Conservation (phyloP, 2,888 invertebrate genomes). For the Yponomeuta evonymella region DNA sequence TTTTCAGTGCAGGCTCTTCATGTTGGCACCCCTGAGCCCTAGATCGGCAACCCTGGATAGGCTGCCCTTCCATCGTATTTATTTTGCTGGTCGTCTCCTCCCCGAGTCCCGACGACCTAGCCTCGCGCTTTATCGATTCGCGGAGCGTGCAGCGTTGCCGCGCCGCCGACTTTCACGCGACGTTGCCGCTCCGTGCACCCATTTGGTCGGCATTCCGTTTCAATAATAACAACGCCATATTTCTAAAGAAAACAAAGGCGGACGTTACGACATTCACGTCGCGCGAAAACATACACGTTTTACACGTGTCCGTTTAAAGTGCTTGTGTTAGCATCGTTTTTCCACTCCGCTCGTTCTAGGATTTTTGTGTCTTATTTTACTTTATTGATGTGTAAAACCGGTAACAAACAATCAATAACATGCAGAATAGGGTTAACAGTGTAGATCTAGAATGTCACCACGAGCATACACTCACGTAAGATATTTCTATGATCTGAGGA, state of each 20-base stretch:
- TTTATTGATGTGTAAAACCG: no score
- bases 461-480: no score
- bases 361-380: no score
- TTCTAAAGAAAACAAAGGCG: not conserved
- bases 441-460: no score
- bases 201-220: not conserved
- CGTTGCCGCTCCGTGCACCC: constrained; percentile 51
- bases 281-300: not conserved
- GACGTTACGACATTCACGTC: not conserved
- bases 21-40: not conserved
- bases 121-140: constrained; percentile 32
- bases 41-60: not conserved
- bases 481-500: no score
- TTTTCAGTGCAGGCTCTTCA: no score
- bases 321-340: no score
- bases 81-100: constrained; percentile 18
- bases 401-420: no score
- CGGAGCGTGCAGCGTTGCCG: constrained; percentile 26
- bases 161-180: constrained; percentile 44
- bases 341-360: no score
- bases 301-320: not conserved
- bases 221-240: not conserved
- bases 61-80: not conserved
- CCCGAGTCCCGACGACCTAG: constrained; percentile 23
- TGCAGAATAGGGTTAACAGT: no score